Percentiles rank a stretch among this genome's conserved stretches.
Conservation (phyloP, 2,797 vertebrate genomes). For the Sphenopsis melanotis region DNA sequence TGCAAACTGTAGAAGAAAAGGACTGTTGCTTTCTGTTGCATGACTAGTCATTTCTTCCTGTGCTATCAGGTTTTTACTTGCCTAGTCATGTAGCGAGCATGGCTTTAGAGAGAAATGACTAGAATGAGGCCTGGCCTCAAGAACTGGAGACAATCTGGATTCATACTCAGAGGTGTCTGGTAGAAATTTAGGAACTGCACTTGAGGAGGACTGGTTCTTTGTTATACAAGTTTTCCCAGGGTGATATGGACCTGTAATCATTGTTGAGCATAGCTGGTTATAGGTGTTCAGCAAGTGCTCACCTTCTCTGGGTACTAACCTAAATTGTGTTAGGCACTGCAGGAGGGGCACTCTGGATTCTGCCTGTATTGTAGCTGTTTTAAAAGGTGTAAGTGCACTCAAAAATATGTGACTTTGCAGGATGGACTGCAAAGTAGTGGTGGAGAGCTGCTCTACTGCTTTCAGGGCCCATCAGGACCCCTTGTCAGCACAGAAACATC, state of each 20-base stretch:
- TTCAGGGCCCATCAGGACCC: not conserved
- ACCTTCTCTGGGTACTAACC: not conserved
- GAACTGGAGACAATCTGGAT: not conserved
- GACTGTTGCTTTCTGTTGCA: not conserved
- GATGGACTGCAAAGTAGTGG: not conserved
- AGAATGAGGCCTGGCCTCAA: not conserved
- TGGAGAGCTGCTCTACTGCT: not conserved
- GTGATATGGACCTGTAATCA: not conserved
- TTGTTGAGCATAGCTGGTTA: not conserved
- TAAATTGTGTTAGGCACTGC: not conserved
- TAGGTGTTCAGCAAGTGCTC: not conserved
- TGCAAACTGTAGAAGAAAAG: not conserved
- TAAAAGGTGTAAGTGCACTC: not conserved
- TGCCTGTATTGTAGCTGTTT: not conserved
- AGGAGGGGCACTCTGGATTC: not conserved
- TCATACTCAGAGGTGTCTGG: not conserved
- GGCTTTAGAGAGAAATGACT: not conserved
- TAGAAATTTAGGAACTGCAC: not conserved
- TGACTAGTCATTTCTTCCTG: not conserved
- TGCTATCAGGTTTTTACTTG: constrained; percentile 4
- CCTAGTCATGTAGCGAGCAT: not conserved
- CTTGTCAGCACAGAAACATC: not conserved
- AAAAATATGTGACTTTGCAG: not conserved
- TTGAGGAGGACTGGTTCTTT: not conserved
- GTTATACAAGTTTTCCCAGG: not conserved